phyloP scores from a whole-genome alignment of 2,888 invertebrate species.

The Chloroclystis v-ata region DNA sequence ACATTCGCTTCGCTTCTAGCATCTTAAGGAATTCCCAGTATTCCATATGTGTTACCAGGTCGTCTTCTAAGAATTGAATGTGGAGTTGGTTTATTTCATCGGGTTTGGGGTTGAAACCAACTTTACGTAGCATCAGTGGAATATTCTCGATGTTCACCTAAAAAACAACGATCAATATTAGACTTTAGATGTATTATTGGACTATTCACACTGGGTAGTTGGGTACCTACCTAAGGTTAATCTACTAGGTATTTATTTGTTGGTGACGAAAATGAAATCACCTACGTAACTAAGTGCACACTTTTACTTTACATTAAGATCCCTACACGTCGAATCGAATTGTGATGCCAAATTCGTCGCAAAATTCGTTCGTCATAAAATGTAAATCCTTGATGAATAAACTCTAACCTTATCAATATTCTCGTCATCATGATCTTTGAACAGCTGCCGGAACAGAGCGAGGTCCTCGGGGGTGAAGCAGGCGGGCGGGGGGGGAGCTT shows the following conservation, averaged over 20 bases:
- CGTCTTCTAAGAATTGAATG: constrained; percentile 59
- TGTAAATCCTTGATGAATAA: background rate
- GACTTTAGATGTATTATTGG: background rate
- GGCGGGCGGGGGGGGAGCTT: constrained; percentile 62
- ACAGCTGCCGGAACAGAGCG: constrained; percentile 54
- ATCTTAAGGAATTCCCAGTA: constrained; percentile 62
- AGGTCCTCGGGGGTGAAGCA: constrained; percentile 58
- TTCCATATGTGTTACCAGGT: constrained; percentile 49
- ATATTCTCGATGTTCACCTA: constrained; percentile 54
- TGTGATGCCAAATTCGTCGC: too few species aligned
- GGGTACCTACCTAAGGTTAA: too few species aligned
- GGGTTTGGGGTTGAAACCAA: constrained; percentile 67
- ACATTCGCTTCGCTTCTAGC: constrained; percentile 66
- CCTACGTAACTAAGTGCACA: too few species aligned
- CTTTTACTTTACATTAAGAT: too few species aligned
- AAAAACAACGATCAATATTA: background rate
- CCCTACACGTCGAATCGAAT: too few species aligned
- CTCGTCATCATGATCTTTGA: constrained; percentile 56
- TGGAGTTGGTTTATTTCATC: constrained; percentile 53
- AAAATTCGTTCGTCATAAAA: too few species aligned
- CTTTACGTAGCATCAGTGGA: constrained; percentile 58
- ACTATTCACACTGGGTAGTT: too few species aligned
- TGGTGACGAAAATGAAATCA: too few species aligned
- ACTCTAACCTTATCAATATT: constrained; percentile 53
- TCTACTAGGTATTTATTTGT: too few species aligned